These are phyloP conservation scores for Xiphophorus birchmanni DNA, from an alignment of 2,797 vertebrate genomes.

Conservation along the genomic window DNA sequence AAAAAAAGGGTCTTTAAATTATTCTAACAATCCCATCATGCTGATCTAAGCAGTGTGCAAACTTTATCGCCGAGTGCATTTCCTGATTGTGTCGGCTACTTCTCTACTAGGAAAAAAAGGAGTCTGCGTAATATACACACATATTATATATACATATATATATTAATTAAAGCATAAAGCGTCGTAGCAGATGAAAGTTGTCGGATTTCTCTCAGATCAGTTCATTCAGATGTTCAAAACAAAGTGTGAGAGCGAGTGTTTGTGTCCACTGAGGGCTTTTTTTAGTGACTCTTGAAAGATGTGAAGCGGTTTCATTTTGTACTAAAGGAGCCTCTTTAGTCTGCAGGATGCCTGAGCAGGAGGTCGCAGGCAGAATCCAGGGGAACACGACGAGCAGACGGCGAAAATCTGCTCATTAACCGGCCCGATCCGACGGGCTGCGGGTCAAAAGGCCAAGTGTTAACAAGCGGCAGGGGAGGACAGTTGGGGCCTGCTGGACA, in stretches of 20 bases:
- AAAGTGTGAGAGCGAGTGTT: conserved; percentile 20
- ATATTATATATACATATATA: neutral
- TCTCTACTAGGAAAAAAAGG: conserved; percentile 12
- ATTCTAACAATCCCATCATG: conserved; percentile 75
- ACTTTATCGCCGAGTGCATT: conserved; percentile 59
- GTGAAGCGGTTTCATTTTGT: conserved; percentile 31
- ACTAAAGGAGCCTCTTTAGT: conserved; percentile 39
- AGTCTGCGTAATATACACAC: conserved; percentile 2
- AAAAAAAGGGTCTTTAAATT: conserved; percentile 67
- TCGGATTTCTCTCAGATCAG: conserved; percentile 59
- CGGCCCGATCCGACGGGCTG: conserved; percentile 21
- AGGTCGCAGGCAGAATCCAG: conserved; percentile 45
- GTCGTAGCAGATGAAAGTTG: conserved; percentile 46
- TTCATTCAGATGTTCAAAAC: conserved; percentile 37
- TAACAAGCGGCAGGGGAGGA: conserved; percentile 29
- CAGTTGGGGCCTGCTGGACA: neutral
- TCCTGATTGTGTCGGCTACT: conserved; percentile 37
- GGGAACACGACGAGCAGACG: conserved; percentile 15
- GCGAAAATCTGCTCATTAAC: conserved; percentile 59
- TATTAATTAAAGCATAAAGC: conserved; percentile 60
- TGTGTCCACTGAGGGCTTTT: conserved; percentile 41
- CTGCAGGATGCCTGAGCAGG: conserved; percentile 37
- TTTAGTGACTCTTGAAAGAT: conserved; percentile 55
- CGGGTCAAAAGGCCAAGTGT: conserved; percentile 42
- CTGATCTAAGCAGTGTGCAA: conserved; percentile 63